A percentile compares a stretch with the other conserved stretches of the same genome.
These are phyloP conservation scores for Phaetusa simplex DNA, from an alignment of 2,113 vertebrate species.

Conservation along the genomic window DNA sequence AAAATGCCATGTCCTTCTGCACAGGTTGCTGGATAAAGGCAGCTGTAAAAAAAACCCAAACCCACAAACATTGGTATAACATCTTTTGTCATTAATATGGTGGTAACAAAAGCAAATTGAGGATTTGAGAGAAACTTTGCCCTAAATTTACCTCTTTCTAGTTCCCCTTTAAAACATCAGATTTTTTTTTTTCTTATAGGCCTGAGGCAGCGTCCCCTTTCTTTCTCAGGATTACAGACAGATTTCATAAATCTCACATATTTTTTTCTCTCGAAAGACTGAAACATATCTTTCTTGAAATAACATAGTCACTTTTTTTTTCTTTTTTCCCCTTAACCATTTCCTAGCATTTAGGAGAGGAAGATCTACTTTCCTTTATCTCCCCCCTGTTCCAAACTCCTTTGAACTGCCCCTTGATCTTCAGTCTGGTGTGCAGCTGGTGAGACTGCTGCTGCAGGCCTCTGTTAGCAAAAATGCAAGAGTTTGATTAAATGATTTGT, in stretches of 20 bases:
- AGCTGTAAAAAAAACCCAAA: neutral
- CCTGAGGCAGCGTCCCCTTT: neutral
- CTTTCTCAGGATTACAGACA: neutral
- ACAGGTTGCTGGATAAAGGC: neutral
- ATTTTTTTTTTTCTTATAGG: accelerated
- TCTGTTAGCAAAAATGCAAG: neutral
- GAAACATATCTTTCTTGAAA: neutral
- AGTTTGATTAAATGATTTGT: neutral
- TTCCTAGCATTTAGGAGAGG: neutral
- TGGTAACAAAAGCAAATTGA: neutral
- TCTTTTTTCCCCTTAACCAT: accelerated
- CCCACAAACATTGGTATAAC: neutral
- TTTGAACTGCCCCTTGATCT: neutral
- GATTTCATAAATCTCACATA: neutral
- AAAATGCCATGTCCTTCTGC: neutral
- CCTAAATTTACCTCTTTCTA: neutral
- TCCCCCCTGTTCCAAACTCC: neutral
- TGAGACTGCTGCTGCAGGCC: neutral
- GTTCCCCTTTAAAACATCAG: neutral
- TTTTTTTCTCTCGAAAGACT: neutral
- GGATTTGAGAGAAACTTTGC: neutral
- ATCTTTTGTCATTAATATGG: neutral
- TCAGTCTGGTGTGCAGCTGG: neutral
- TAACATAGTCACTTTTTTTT: accelerated
- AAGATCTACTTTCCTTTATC: neutral